Evolutionary conservation across 2,113 vertebrate genomes (phyloP).

Genomic region (Silurus asotus): DNA sequence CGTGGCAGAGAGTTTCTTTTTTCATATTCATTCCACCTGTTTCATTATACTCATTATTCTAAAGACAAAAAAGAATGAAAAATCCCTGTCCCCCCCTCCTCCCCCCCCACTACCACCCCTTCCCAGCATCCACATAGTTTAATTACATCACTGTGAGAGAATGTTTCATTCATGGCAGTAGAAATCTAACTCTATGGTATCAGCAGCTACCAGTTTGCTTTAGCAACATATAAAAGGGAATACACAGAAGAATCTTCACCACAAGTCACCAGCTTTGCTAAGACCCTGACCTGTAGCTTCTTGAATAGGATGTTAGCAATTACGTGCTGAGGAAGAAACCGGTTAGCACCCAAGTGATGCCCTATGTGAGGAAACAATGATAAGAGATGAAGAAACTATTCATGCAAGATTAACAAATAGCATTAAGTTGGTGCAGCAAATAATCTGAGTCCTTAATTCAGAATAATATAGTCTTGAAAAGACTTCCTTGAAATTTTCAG

Average conservation of each 20-base stretch:
- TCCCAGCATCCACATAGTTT: slow-evolving; percentile 19
- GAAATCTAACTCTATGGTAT: slow-evolving; percentile 29
- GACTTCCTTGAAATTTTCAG: slow-evolving; percentile 6
- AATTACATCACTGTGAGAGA: slow-evolving; percentile 29
- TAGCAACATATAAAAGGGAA: slow-evolving; percentile 35
- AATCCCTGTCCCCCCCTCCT: background rate
- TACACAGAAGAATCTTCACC: slow-evolving; percentile 23
- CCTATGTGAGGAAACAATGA: slow-evolving; percentile 32
- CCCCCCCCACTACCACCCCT: background rate
- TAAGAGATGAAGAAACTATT: slow-evolving; percentile 21
- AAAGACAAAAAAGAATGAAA: slow-evolving; percentile 1
- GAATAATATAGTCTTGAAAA: background rate
- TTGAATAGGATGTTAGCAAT: slow-evolving; percentile 24
- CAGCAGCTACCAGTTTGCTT: slow-evolving; percentile 38
- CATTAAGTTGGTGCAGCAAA: background rate
- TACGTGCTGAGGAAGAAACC: slow-evolving; percentile 23
- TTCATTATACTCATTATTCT: slow-evolving; percentile 18
- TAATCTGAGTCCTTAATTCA: slow-evolving; percentile 4
- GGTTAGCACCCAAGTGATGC: slow-evolving; percentile 39
- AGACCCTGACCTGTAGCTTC: slow-evolving; percentile 46
- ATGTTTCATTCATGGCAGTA: slow-evolving; percentile 26
- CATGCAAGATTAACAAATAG: slow-evolving; percentile 20
- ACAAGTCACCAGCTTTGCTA: slow-evolving; percentile 40
- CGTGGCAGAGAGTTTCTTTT: background rate
- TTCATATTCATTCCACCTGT: slow-evolving; percentile 26